Percentiles rank a stretch among this genome's conserved stretches.
phyloP scores from a whole-genome alignment of 2,113 vertebrate genomes.

The Cottus gobio region DNA sequence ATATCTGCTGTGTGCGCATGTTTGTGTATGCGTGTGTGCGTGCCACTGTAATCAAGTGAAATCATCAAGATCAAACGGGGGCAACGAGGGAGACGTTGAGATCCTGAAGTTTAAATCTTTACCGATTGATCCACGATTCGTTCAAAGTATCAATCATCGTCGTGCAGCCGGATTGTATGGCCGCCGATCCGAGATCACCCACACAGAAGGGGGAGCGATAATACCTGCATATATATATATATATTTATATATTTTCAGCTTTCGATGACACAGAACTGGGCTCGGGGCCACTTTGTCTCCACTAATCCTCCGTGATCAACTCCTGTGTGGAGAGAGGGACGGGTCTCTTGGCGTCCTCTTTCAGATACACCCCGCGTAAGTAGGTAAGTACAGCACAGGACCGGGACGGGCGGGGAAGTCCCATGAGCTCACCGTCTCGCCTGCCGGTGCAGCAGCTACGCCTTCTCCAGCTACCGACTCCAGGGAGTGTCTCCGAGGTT shows the following conservation, averaged over 20 bases:
- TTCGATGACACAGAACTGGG: conserved; percentile 64
- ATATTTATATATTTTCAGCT: conserved; percentile 36
- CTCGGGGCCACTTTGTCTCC: conserved; percentile 67
- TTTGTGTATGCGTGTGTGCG: conserved; percentile 18
- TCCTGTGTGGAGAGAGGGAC: conserved; percentile 52
- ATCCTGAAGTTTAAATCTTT: conserved; percentile 47
- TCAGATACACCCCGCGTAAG: conserved; percentile 52
- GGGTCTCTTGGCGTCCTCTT: conserved; percentile 26
- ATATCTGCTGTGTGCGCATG: conserved; percentile 15
- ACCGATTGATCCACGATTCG: conserved; percentile 46
- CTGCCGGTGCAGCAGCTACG: conserved; percentile 59
- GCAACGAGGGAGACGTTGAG: conserved; percentile 44
- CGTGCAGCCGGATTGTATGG: conserved; percentile 33
- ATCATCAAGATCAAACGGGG: conserved; percentile 47
- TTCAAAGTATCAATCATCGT: conserved; percentile 57
- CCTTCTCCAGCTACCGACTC: conserved; percentile 40
- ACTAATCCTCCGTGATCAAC: conserved; percentile 66
- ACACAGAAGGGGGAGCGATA: conserved; percentile 44
- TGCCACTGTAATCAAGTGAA: conserved; percentile 56
- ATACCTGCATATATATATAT: conserved; percentile 59
- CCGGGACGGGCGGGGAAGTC: conserved; percentile 66
- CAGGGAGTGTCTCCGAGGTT: conserved; percentile 49
- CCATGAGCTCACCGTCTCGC: conserved; percentile 81
- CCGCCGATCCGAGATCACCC: conserved; percentile 32
- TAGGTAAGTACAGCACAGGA: conserved; percentile 67